These are phyloP conservation scores for Folsomia candida DNA, from an alignment of 2,888 invertebrate species.

Conservation along the genomic window DNA sequence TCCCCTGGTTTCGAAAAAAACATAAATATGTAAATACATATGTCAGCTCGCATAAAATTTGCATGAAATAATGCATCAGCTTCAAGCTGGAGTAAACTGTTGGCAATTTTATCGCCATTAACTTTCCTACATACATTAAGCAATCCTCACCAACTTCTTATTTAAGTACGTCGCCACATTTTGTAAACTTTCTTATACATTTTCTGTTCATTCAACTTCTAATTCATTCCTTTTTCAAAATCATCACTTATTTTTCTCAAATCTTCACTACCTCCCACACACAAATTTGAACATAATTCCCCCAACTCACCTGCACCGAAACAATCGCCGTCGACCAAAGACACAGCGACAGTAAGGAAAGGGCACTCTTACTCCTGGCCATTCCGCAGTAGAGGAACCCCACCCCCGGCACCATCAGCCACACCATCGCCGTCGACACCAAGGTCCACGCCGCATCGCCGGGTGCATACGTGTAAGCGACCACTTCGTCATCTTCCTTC, in stretches of 20 bases:
- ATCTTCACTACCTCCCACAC: no score
- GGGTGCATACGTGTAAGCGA: neutral
- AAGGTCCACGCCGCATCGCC: constrained; percentile 33
- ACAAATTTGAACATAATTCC: no score
- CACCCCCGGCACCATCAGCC: constrained; percentile 35
- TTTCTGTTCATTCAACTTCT: neutral
- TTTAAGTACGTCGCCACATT: no score
- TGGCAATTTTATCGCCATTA: neutral
- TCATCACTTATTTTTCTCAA: no score
- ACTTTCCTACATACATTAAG: no score
- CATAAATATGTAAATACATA: no score
- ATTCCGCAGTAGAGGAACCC: constrained; percentile 41
- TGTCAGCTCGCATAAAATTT: no score
- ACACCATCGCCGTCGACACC: constrained; percentile 26
- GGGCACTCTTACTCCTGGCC: constrained; percentile 29
- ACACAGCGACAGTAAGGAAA: constrained; percentile 28
- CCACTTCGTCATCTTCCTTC: no score
- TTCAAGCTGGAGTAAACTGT: neutral
- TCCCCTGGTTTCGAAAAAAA: no score
- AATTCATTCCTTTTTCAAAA: constrained; percentile 12
- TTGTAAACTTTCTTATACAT: no score
- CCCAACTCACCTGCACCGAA: neutral
- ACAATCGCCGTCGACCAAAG: constrained; percentile 33
- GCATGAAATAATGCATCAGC: neutral
- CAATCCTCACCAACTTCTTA: no score